Evolutionary conservation across 2,888 invertebrate genomes (phyloP).

Genomic region (Cheilosia impressa): DNA sequence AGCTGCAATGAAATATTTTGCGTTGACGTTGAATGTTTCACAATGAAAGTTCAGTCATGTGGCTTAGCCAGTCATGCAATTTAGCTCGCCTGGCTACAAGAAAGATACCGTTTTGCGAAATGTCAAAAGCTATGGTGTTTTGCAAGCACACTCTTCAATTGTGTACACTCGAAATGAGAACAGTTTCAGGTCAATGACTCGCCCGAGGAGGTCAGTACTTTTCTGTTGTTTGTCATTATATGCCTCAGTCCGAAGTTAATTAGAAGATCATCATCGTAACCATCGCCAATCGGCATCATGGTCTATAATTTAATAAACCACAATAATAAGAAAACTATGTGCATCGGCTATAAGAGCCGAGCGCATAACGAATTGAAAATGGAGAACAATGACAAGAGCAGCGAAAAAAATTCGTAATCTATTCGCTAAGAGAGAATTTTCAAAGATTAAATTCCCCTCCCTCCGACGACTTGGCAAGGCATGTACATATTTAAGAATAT

Average conservation of each 20-base stretch:
- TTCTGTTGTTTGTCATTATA: constrained; percentile 35
- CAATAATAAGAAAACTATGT: constrained; percentile 43
- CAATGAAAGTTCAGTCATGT: constrained; percentile 9
- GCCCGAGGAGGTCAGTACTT: constrained; percentile 40
- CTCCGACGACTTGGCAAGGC: constrained; percentile 17
- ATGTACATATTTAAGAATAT: constrained; percentile 45
- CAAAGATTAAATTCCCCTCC: constrained; percentile 42
- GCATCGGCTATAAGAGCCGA: constrained; percentile 46
- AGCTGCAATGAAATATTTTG: constrained; percentile 1
- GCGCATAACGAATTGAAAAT: constrained; percentile 64
- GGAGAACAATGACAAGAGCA: constrained; percentile 22
- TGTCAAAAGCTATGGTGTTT: constrained; percentile 24
- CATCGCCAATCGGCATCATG: constrained; percentile 40
- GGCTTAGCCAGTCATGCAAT: not conserved
- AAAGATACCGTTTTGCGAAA: constrained; percentile 35
- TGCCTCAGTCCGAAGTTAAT: constrained; percentile 56
- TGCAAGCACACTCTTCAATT: constrained; percentile 13
- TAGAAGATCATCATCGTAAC: constrained; percentile 62
- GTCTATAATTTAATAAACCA: constrained; percentile 67
- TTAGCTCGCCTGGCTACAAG: not conserved
- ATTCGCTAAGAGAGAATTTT: constrained; percentile 37
- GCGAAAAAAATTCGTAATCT: constrained; percentile 19
- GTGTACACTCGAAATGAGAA: constrained; percentile 50
- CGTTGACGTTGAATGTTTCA: not conserved
- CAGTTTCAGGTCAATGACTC: constrained; percentile 62